phyloP scores from a whole-genome alignment of 1,140 invertebrate genomes.

The Drosophila kikkawai region DNA sequence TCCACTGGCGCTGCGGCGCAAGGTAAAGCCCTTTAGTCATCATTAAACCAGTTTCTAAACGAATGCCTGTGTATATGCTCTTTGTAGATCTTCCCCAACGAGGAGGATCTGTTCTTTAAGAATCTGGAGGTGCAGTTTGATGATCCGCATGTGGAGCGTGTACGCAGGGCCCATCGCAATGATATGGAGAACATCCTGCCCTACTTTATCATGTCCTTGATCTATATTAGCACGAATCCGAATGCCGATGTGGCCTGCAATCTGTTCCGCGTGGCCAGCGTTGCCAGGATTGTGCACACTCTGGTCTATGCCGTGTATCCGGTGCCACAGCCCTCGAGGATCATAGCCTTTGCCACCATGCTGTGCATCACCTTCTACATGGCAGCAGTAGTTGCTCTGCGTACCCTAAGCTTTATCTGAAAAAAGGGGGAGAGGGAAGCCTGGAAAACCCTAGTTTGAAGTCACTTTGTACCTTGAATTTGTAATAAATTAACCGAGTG shows the following conservation, averaged over 20 bases:
- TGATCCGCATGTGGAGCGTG: conserved; percentile 81
- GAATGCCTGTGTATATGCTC: background rate
- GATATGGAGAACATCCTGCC: conserved; percentile 90
- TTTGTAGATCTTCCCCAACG: conserved; percentile 75
- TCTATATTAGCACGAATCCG: conserved; percentile 88
- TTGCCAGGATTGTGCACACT: conserved; percentile 87
- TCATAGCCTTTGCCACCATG: conserved; percentile 86
- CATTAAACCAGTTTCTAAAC: conserved; percentile 20
- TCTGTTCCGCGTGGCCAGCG: conserved; percentile 87
- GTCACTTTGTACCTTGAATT: conserved; percentile 7
- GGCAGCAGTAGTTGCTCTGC: conserved; percentile 81
- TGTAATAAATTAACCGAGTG: background rate
- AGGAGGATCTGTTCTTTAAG: conserved; percentile 80
- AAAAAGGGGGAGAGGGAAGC: background rate
- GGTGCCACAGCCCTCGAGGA: conserved; percentile 87
- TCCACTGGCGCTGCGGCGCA: conserved; percentile 64
- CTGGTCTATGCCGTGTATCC: conserved; percentile 87
- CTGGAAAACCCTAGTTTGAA: background rate
- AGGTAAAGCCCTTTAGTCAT: conserved; percentile 55
- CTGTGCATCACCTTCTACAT: conserved; percentile 86
- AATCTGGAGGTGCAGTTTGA: conserved; percentile 76
- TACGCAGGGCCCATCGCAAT: conserved; percentile 88
- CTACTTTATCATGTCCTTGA: conserved; percentile 87
- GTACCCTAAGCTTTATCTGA: conserved; percentile 66
- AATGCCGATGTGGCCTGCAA: conserved; percentile 85